phyloP scores from a whole-genome alignment of 2,797 vertebrate species.

The Aulostomus chinensis region DNA sequence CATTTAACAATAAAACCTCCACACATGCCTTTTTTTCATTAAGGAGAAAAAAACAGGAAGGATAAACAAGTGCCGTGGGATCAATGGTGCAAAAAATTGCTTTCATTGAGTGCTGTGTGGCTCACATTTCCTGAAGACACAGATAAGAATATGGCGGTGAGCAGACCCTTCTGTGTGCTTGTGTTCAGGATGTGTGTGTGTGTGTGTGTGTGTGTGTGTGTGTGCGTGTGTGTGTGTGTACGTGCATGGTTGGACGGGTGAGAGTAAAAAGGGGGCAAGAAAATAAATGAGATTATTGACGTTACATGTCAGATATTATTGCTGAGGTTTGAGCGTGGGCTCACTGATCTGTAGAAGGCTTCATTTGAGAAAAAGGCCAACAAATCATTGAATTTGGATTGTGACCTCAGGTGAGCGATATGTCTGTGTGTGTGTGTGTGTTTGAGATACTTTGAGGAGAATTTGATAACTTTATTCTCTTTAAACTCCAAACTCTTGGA shows the following conservation, averaged over 20 bases:
- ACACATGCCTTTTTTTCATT: conserved; percentile 79
- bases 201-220: conserved; percentile 10
- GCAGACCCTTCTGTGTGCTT: conserved; percentile 27
- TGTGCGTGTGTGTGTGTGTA: conserved; percentile 15
- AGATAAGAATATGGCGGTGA: conserved; percentile 72
- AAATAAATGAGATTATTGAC: conserved; percentile 88
- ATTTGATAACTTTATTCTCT: conserved; percentile 32
- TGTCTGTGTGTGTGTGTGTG: conserved; percentile 19
- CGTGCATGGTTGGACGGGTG: conserved; percentile 10
- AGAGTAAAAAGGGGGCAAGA: conserved; percentile 26
- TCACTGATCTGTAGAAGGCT: conserved; percentile 74
- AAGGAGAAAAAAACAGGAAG: conserved; percentile 51
- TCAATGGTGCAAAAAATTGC: conserved; percentile 89
- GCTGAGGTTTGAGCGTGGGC: conserved; percentile 82
- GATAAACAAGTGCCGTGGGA: conserved; percentile 76
- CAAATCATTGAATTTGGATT: conserved; percentile 53
- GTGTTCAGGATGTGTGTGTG: conserved; percentile 5
- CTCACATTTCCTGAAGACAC: conserved; percentile 84
- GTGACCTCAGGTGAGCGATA: conserved; percentile 61
- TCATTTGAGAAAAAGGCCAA: conserved; percentile 62
- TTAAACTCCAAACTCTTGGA: conserved; percentile 30
- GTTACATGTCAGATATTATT: conserved; percentile 90
- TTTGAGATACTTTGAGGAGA: conserved; percentile 2
- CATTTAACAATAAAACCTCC: conserved; percentile 78
- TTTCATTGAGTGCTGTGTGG: conserved; percentile 84